Evolutionary conservation across 2,797 vertebrate genomes (phyloP).

Genomic region (Clarias laeviceps): DNA sequence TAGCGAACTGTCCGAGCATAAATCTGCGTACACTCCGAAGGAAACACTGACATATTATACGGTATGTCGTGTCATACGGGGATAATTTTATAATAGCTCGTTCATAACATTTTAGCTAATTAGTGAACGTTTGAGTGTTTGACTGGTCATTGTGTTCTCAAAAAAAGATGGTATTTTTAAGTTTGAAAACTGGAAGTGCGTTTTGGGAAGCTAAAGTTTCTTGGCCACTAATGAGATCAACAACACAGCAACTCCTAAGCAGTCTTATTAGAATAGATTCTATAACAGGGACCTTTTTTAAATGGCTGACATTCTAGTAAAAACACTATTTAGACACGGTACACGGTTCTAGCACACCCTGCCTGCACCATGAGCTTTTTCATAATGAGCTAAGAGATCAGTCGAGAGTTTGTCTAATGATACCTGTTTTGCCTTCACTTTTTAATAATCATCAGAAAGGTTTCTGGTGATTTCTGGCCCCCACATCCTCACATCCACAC

Average conservation of each 20-base stretch:
- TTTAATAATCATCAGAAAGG: background rate
- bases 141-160: background rate
- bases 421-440: background rate
- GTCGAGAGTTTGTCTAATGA: background rate
- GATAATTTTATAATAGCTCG: background rate
- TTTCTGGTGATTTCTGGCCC: constrained; percentile 1
- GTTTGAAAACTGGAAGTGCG: background rate
- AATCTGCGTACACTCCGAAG: background rate
- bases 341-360: background rate
- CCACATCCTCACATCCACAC: background rate
- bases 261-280: background rate
- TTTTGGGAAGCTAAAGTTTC: background rate
- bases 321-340: background rate
- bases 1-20: background rate
- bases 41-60: background rate
- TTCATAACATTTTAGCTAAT: background rate
- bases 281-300: background rate
- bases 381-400: background rate
- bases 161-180: background rate
- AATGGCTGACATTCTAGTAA: constrained; percentile 4
- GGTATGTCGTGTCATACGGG: background rate
- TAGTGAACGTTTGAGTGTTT: background rate
- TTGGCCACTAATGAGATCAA: background rate
- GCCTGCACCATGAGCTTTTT: background rate
- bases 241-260: background rate